Evolutionary conservation across 2,113 vertebrate genomes (phyloP).

Genomic region (Geococcyx californianus): DNA sequence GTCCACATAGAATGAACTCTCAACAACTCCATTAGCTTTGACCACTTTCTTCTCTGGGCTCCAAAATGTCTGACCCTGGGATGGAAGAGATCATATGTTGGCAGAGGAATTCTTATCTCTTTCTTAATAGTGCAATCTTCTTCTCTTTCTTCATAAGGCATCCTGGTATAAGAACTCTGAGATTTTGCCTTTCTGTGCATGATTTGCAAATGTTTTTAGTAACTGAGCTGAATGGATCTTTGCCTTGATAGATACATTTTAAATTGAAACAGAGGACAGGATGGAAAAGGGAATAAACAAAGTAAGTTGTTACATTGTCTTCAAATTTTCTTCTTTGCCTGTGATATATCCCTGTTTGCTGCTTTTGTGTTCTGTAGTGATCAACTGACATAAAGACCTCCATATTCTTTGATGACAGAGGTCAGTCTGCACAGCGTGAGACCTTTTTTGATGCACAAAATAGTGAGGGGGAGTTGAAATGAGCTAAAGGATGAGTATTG

Average conservation of each 20-base stretch:
- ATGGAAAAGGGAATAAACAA: neutral
- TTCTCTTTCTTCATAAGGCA: neutral
- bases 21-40: neutral
- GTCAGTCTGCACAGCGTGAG: neutral
- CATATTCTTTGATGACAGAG: neutral
- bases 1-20: neutral
- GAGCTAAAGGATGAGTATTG: neutral
- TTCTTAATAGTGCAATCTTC: neutral
- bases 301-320: neutral
- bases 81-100: neutral
- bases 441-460: neutral
- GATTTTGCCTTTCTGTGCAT: neutral
- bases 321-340: neutral
- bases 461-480: neutral
- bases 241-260: neutral
- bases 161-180: neutral
- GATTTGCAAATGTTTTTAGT: neutral
- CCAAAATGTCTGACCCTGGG: neutral
- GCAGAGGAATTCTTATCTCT: neutral
- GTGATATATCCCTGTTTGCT: neutral
- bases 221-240: neutral
- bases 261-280: neutral
- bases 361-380: neutral
- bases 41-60: neutral
- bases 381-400: neutral